Evolutionary conservation across 2,797 vertebrate species (phyloP).

Genomic region (Valencia hispanica): DNA sequence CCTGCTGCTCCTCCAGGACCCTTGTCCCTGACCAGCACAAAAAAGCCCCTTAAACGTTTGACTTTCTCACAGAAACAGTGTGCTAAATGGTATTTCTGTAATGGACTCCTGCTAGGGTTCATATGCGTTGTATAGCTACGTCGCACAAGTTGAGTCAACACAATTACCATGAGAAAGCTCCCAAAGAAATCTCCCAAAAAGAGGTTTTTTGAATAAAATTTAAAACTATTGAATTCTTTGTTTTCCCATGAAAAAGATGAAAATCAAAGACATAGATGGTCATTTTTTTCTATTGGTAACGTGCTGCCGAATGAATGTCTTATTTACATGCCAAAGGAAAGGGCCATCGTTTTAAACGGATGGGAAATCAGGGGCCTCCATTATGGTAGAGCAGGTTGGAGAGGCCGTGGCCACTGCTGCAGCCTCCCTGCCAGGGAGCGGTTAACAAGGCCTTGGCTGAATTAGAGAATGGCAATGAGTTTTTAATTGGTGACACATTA

Average conservation of each 20-base stretch:
- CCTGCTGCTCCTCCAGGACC: slow-evolving; percentile 78
- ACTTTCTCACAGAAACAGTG: slow-evolving; percentile 88
- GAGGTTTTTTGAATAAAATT: slow-evolving; percentile 83
- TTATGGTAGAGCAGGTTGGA: slow-evolving; percentile 85
- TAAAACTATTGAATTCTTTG: slow-evolving; percentile 92
- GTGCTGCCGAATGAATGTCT: slow-evolving; percentile 91
- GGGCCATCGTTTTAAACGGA: slow-evolving; percentile 84
- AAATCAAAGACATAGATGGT: slow-evolving; percentile 92
- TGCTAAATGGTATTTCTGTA: slow-evolving; percentile 87
- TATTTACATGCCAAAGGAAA: slow-evolving; percentile 94
- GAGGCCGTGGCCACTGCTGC: slow-evolving; percentile 73
- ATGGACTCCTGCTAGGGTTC: slow-evolving; percentile 90
- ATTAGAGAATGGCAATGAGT: slow-evolving; percentile 91
- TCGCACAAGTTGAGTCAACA: slow-evolving; percentile 89
- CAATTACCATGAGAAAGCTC: slow-evolving; percentile 86
- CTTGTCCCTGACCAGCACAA: slow-evolving; percentile 72
- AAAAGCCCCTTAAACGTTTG: slow-evolving; percentile 84
- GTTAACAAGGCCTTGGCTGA: slow-evolving; percentile 91
- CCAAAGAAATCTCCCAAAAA: slow-evolving; percentile 77
- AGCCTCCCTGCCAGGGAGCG: slow-evolving; percentile 87
- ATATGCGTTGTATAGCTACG: slow-evolving; percentile 84
- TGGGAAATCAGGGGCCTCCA: slow-evolving; percentile 85
- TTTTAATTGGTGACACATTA: slow-evolving; percentile 98
- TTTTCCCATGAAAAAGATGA: slow-evolving; percentile 79
- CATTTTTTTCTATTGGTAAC: slow-evolving; percentile 89